A percentile compares a stretch with the other conserved stretches of the same genome.
Conservation (phyloP, 1,140 invertebrate genomes). For the Chelonus insularis region DNA sequence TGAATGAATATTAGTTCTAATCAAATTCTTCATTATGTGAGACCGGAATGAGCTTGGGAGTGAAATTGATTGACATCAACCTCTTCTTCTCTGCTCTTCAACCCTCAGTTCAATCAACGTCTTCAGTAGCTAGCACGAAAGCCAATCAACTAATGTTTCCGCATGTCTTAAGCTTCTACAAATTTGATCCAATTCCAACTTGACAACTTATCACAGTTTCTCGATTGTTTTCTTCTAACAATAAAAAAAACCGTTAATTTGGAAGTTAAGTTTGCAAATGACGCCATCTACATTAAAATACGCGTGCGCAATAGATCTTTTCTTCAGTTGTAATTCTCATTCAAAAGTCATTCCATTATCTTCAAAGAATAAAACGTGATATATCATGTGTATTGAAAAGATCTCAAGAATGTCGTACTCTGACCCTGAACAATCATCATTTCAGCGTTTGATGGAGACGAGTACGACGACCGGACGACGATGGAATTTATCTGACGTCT, state of each 20-base stretch:
- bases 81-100: not conserved
- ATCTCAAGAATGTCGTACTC: not conserved
- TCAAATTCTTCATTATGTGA: not conserved
- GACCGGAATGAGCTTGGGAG: not conserved
- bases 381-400: not conserved
- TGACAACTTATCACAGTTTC: too few relatives aligned
- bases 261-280: too few relatives aligned
- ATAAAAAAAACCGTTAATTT: too few relatives aligned
- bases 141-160: slow-evolving; percentile 41
- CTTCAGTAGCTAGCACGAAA: slow-evolving; percentile 29
- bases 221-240: not conserved
- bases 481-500: slow-evolving; percentile 26
- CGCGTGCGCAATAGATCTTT: too few relatives aligned
- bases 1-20: too few relatives aligned
- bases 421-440: not conserved
- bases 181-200: too few relatives aligned
- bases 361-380: not conserved
- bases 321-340: not conserved
- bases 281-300: too few relatives aligned
- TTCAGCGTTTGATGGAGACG: slow-evolving; percentile 32
- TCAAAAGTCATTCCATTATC: not conserved
- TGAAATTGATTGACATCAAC: not conserved
- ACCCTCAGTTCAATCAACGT: slow-evolving; percentile 14
- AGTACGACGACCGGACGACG: slow-evolving; percentile 21
- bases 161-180: slow-evolving; percentile 13